These are phyloP conservation scores for Octodonta nipae DNA, from an alignment of 2,888 invertebrate species.

Conservation along the genomic window DNA sequence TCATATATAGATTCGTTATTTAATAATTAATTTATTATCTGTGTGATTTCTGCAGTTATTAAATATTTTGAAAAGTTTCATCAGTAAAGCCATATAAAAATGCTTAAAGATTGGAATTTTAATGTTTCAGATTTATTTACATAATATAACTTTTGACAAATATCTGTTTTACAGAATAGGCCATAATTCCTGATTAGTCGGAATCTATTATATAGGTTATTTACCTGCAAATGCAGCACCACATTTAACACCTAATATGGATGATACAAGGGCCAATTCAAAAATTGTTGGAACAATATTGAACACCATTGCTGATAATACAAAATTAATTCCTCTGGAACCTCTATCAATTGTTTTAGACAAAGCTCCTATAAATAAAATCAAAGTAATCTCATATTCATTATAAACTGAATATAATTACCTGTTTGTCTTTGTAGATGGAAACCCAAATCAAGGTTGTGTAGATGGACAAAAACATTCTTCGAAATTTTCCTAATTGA, in stretches of 20 bases:
- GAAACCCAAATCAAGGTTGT: conserved; percentile 85
- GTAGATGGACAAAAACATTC: conserved; percentile 91
- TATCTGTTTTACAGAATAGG: too few relatives aligned
- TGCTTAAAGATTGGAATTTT: too few relatives aligned
- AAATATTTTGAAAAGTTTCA: too few relatives aligned
- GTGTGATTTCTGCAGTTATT: too few relatives aligned
- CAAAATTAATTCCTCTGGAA: conserved; percentile 93
- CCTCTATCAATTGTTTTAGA: conserved; percentile 70
- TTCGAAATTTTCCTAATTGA: conserved; percentile 88
- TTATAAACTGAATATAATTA: too few relatives aligned
- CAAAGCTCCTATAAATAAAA: conserved; percentile 26
- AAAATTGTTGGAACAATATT: conserved; percentile 93
- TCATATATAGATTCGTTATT: too few relatives aligned
- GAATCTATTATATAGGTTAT: background rate
- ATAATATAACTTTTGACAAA: too few relatives aligned
- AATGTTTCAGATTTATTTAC: too few relatives aligned
- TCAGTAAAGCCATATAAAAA: too few relatives aligned
- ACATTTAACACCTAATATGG: conserved; percentile 69
- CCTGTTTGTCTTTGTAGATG: conserved; percentile 92
- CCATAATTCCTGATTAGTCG: too few relatives aligned
- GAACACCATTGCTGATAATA: conserved; percentile 90
- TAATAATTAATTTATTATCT: too few relatives aligned
- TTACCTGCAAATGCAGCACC: conserved; percentile 47
- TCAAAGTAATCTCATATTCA: background rate
- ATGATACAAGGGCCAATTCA: conserved; percentile 79